Base-by-base conservation (phyloP, 2,113 vertebrate species). In the Ceuthmochares aereus region DNA sequence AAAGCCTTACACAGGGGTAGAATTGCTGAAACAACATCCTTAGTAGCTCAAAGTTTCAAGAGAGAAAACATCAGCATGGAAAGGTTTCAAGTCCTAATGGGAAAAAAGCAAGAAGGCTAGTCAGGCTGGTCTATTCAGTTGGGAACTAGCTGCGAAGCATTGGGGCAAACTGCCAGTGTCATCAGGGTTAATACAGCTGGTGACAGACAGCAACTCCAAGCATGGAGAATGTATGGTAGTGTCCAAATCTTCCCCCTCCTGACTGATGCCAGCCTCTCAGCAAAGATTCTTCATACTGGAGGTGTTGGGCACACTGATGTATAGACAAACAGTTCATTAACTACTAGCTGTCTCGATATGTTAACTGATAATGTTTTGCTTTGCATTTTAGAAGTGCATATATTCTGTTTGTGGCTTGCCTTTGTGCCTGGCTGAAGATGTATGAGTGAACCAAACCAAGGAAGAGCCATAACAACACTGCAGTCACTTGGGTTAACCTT, bases 201-300 rank as follows among this genome's bases (percentile, higher is more conserved):
- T 62, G 40, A 21, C 43, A 88, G 67, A 73, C 8, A 14, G 45
- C 14, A 45, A 7, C 25, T 4, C 40, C 40, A 25, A 86, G 55
- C 9, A 23, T 0, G 0, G 26, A 86, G 21, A 19, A 5, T 23
- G 9, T 2, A 5, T 15, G 11, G 14, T 51, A 14, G 22, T 42
- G 37, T 51, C 47, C 74, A 84, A 4, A 5, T 3, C 9, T 60
- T 69, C 27, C 42, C 37, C 11, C 21, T 51, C 29, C 52, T 26
- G 8, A 16, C 8, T 14, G 40, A 51, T 40, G 16, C 43, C 59
- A 64, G 49, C 42, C 12, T 26, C 5, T 52, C 54, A 47, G 43
- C 32, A 34, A 79, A 83, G 40, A 18, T 42, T 59, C 26, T 51
- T 70, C 43, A 54, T 20, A 55, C 8, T 54, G 72, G 75, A 75